Evolutionary conservation across 2,797 vertebrate genomes (phyloP).

Genomic region (Etheostoma perlongum): DNA sequence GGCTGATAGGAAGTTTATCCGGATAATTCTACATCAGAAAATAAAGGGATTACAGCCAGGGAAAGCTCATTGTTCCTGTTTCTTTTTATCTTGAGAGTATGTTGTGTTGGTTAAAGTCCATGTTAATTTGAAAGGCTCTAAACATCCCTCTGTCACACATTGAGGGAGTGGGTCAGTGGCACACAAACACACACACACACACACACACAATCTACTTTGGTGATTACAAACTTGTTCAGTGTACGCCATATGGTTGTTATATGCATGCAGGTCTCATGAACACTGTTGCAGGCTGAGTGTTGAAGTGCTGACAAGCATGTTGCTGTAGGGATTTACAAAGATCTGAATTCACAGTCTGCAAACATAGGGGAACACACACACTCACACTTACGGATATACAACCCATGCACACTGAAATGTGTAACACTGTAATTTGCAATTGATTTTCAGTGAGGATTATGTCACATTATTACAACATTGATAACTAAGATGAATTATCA

Average conservation of each 20-base stretch:
- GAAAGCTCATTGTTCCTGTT: constrained; percentile 50
- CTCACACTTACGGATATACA: constrained; percentile 6
- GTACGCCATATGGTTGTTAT: constrained; percentile 40
- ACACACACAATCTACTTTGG: constrained; percentile 14
- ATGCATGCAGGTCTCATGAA: constrained; percentile 24
- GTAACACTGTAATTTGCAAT: neutral
- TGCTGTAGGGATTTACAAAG: constrained; percentile 46
- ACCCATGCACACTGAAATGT: constrained; percentile 6
- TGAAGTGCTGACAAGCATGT: constrained; percentile 42
- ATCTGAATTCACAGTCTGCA: constrained; percentile 21
- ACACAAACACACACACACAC: neutral
- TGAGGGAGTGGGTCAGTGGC: constrained; percentile 27
- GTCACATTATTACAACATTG: constrained; percentile 2
- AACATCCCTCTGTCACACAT: constrained; percentile 44
- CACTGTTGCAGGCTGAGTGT: constrained; percentile 20
- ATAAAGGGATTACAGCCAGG: constrained; percentile 47
- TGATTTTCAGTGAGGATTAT: neutral
- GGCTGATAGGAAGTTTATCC: constrained; percentile 72
- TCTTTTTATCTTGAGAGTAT: constrained; percentile 48
- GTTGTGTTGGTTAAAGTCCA: constrained; percentile 50
- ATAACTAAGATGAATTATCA: neutral
- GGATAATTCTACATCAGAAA: constrained; percentile 69
- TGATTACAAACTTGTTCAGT: constrained; percentile 40
- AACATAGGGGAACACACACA: constrained; percentile 13
- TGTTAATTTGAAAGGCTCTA: constrained; percentile 46